Conservation (phyloP, 1,140 invertebrate genomes). For the Tetranychus cinnabarinus region DNA sequence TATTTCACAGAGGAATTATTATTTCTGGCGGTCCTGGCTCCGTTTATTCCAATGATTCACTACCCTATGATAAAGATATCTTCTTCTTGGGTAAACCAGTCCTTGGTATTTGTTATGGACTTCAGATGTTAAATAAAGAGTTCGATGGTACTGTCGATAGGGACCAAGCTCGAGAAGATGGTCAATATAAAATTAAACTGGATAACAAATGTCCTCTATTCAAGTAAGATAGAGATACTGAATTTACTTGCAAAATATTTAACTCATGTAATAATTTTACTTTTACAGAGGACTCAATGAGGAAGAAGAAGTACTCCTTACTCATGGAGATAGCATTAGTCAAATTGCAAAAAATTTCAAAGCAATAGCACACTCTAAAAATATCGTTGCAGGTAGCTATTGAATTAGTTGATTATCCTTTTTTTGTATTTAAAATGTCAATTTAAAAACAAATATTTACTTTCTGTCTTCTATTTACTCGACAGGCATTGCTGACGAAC, state of each 20-base stretch:
- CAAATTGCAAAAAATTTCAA: slow-evolving; percentile 64
- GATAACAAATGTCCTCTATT: slow-evolving; percentile 71
- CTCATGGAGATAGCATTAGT: slow-evolving; percentile 88
- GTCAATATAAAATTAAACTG: slow-evolving; percentile 68
- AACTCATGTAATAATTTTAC: neutral
- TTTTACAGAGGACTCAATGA: slow-evolving; percentile 48
- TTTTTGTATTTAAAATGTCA: neutral
- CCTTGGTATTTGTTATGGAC: slow-evolving; percentile 93
- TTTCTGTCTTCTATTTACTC: slow-evolving; percentile 1
- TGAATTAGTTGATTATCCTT: neutral
- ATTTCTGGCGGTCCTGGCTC: slow-evolving; percentile 94
- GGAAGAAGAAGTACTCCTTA: slow-evolving; percentile 69
- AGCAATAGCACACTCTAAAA: slow-evolving; percentile 53
- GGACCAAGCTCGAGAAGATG: slow-evolving; percentile 77
- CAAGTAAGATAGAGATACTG: slow-evolving; percentile 39
- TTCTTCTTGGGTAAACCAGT: slow-evolving; percentile 86
- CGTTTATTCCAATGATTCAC: slow-evolving; percentile 78
- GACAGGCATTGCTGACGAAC: slow-evolving; percentile 67
- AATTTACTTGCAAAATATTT: slow-evolving; percentile 10
- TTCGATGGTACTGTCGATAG: slow-evolving; percentile 75
- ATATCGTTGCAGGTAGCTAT: slow-evolving; percentile 39
- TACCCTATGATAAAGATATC: slow-evolving; percentile 70
- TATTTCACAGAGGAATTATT: slow-evolving; percentile 55
- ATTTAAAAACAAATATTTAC: neutral
- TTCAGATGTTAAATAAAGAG: slow-evolving; percentile 95